Base-by-base conservation (phyloP, 2,888 invertebrate species). In the Zhuqinia jingwanae region DNA sequence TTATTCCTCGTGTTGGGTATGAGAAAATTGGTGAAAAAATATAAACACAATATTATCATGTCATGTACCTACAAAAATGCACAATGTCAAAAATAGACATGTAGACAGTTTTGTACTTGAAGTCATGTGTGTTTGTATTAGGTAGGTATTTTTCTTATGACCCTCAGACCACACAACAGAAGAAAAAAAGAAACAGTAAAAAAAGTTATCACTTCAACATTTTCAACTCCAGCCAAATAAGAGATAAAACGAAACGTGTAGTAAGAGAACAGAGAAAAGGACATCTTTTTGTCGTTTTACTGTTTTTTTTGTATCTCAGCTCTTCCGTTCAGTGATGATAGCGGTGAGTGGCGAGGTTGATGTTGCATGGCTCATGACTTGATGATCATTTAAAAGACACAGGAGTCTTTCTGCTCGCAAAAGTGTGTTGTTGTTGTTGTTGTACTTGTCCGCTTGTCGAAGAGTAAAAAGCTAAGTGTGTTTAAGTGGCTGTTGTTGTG, bases 311-410 rank as follows among this genome's bases (percentile, higher is more conserved):
- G 42, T 65, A 42, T 65, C 65, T 36, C 65, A 17, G 36, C 20
- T 65, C 65, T 65, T 65, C 65, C 65, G 36, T 65, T 65, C n/a
- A 65, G 36, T 65, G 42, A 13, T 36, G 65, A 36, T 17, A n/a
- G 65, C 0, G 11, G 0, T 15, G 30, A n/a, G 30, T 30, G 60
- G 36, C 36, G 65, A 65, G 65, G 65, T 65, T 65, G 65, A 65
- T 42, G 65, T 65, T 36, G 65, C 65, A 65, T 65, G 65, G 65
- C 36, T 65, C 65, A 65, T 65, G 65, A 36, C 36, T 65, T 65
- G 65, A 65, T 65, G 65, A 65, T 65, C 36, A 65, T 65, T 1
- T 11, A 3, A 2, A 10, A 30, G 60, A 6, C 36, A 36, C 36
- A 65, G 65, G 15, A n/a, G 36, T 65, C 20, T 65, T n/a, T 36